Base-by-base conservation (phyloP, 2,888 invertebrate genomes). In the Drosophila anomalata region DNA sequence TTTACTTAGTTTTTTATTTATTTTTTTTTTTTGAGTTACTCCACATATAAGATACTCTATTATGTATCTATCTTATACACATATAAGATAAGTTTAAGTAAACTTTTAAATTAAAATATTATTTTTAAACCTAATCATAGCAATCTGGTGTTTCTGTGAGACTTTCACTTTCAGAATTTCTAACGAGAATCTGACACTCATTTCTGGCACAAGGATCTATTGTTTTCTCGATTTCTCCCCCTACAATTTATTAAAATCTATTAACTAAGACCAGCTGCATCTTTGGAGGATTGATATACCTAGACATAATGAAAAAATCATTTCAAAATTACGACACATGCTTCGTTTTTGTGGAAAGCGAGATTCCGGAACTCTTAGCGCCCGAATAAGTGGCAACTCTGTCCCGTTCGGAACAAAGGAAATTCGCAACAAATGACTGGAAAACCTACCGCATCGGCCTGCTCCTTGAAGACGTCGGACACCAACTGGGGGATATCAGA, bases 381-480 rank as follows among this genome's bases (percentile, higher is more conserved):
- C 36, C 36, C 36, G 7, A 36, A 36, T 36, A 36, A n/a, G 11
- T 50, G 11, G n/a, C 39, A 11, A 22, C 22, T 12, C 39, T 41
- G 39, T 2, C 1, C 39, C 41, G 41, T 36, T 17, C 14, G 47
- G 29, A 47, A 48, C 17, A 39, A 62, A 52, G 24, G 9, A 36
- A 36, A 36, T 36, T 36, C 6, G 36, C 14, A 36, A 36, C 6
- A 36, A 14, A 36, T n/a, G 14, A 36, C 1, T 6, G 22, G 4
- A 9, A 11, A 53, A 85, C 89, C 86, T 78, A 89, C 89, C 77
- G 89, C 89, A 78, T 89, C 88, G 29, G 76, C 65, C 66, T 89
- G 89, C 46, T 88, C 83, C 62, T 87, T 73, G 70, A 89, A 89
- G 22, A 89, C 89, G 33, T 89, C 89, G 54, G 89, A 78, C 11